Evolutionary conservation across 2,888 invertebrate species (phyloP).

Genomic region (Dermolepida albohirtum): DNA sequence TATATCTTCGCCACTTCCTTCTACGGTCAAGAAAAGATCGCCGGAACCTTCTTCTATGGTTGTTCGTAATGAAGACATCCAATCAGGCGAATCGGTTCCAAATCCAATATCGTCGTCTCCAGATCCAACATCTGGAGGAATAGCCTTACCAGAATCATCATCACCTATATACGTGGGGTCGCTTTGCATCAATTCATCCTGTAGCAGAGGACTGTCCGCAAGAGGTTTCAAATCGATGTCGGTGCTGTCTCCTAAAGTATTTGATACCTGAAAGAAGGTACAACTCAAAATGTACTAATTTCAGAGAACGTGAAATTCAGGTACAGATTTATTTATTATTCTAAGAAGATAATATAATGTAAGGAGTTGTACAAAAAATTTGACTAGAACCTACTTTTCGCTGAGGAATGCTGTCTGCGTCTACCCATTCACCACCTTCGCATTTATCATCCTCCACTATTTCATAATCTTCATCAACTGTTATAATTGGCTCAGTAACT

Average conservation of each 20-base stretch:
- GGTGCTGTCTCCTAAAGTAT: constrained; percentile 25
- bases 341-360: too few species aligned
- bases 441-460: constrained; percentile 67
- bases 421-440: constrained; percentile 64
- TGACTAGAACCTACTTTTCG: constrained; percentile 19
- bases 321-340: too few species aligned
- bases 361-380: too few species aligned
- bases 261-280: constrained; percentile 44
- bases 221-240: constrained; percentile 33
- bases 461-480: constrained; percentile 69
- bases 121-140: constrained; percentile 53
- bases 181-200: constrained; percentile 68
- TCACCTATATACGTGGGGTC: constrained; percentile 53
- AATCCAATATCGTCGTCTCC: constrained; percentile 51
- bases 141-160: constrained; percentile 13
- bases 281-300: background rate
- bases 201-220: constrained; percentile 59
- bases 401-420: constrained; percentile 18
- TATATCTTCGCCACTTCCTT: constrained; percentile 32
- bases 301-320: background rate
- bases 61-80: constrained; percentile 37
- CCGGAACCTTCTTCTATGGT: constrained; percentile 50
- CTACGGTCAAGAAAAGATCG: constrained; percentile 9
- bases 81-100: background rate
- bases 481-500: constrained; percentile 45